A percentile compares a stretch with the other conserved stretches of the same genome.
These are phyloP conservation scores for Chelonoidis abingdonii DNA, from an alignment of 2,113 vertebrate genomes.

Conservation along the genomic window DNA sequence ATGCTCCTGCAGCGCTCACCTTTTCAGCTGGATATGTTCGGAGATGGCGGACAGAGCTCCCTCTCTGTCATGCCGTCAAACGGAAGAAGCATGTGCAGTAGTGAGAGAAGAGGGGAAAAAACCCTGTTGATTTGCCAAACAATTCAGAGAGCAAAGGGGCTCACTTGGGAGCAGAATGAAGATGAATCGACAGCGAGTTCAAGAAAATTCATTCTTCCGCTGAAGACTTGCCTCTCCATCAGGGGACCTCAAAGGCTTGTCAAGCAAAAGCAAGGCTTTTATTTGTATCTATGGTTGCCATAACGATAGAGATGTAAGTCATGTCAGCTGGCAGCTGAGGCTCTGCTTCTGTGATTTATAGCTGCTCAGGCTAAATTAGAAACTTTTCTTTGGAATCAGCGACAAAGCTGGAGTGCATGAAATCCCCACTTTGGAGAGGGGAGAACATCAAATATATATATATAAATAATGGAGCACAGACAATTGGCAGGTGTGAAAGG, in stretches of 20 bases:
- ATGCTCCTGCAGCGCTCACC: accelerated
- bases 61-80: not conserved
- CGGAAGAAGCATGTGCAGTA: not conserved
- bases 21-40: accelerated
- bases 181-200: slow-evolving; percentile 73
- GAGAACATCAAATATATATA: not conserved
- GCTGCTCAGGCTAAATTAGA: slow-evolving; percentile 63
- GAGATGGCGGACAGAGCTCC: not conserved
- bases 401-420: slow-evolving; percentile 11
- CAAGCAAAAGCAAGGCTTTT: slow-evolving; percentile 73
- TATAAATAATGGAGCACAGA: not conserved
- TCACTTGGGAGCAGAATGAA: slow-evolving; percentile 69
- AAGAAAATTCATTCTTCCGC: slow-evolving; percentile 73
- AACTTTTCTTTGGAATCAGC: slow-evolving; percentile 70
- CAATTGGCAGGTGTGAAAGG: not conserved
- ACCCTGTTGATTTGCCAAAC: slow-evolving; percentile 27
- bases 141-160: slow-evolving; percentile 54
- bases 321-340: slow-evolving; percentile 72
- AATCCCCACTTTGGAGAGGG: not conserved
- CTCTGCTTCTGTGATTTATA: slow-evolving; percentile 71
- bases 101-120: not conserved
- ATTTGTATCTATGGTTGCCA: slow-evolving; percentile 76
- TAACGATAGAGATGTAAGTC: slow-evolving; percentile 80
- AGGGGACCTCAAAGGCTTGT: slow-evolving; percentile 74
- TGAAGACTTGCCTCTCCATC: slow-evolving; percentile 76